Conservation (phyloP, 2,113 vertebrate genomes). For the Struthio camelus region DNA sequence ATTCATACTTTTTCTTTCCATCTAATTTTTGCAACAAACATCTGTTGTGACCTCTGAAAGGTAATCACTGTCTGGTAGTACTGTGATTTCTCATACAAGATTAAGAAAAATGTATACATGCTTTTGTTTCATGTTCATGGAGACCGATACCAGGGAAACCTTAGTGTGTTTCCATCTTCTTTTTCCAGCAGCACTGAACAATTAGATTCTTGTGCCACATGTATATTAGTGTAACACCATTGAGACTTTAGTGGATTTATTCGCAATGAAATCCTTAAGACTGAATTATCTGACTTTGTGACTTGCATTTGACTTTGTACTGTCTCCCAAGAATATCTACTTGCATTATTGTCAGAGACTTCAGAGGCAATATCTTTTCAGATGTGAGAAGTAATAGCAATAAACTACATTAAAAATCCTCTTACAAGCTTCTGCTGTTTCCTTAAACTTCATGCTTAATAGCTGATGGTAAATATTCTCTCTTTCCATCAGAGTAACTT, state of each 20-base stretch:
- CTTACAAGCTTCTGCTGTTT: slow-evolving; percentile 17
- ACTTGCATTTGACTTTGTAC: neutral
- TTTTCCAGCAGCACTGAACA: neutral
- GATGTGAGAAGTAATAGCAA: slow-evolving; percentile 29
- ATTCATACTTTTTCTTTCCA: slow-evolving; percentile 12
- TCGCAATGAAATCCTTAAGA: neutral
- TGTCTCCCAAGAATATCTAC: slow-evolving; percentile 9
- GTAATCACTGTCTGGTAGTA: neutral
- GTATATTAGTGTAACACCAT: neutral
- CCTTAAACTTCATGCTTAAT: slow-evolving; percentile 22
- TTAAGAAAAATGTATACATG: neutral
- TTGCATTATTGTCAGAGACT: slow-evolving; percentile 3
- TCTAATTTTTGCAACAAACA: neutral
- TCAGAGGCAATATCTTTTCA: slow-evolving; percentile 6
- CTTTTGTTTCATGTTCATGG: neutral
- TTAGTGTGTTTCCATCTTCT: neutral
- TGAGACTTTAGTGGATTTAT: neutral
- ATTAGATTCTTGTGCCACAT: neutral
- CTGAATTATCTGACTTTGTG: neutral
- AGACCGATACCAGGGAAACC: neutral
- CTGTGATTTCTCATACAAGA: neutral
- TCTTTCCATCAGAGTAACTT: slow-evolving; percentile 12
- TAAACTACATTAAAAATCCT: slow-evolving; percentile 36
- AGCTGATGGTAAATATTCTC: slow-evolving; percentile 6
- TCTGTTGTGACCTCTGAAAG: neutral